Conservation (phyloP, 2,797 vertebrate genomes). For the Crax fasciolata region DNA sequence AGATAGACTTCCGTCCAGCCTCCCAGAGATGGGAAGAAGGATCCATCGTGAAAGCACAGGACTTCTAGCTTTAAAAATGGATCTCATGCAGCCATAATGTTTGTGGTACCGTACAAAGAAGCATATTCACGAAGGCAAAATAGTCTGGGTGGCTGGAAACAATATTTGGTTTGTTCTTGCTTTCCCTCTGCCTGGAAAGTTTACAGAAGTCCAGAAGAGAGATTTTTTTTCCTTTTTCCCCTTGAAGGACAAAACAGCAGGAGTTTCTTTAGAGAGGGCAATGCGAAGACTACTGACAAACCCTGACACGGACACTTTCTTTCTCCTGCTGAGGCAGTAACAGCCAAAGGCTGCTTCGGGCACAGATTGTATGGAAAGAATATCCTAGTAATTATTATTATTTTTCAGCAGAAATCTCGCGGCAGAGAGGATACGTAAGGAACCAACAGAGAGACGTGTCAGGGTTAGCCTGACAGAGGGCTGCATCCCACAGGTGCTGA, state of each 20-base stretch:
- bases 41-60: not conserved
- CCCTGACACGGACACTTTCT: not conserved
- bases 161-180: conserved; percentile 90
- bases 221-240: not conserved
- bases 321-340: not conserved
- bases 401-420: too few relatives aligned
- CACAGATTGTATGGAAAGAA: not conserved
- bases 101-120: conserved; percentile 87
- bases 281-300: conserved; percentile 15
- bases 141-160: conserved; percentile 80
- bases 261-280: conserved; percentile 21
- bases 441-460: rapidly evolving
- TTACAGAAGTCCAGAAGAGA: conserved; percentile 79
- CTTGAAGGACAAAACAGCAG: conserved; percentile 50
- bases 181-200: conserved; percentile 79
- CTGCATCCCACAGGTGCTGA: not conserved
- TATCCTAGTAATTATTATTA: not conserved
- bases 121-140: conserved; percentile 83
- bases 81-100: conserved; percentile 85
- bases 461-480: not conserved
- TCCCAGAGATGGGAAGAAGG: not conserved
- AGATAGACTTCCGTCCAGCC: conserved; percentile 8
- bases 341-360: not conserved
- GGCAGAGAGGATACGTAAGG: not conserved
- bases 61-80: not conserved